Evolutionary conservation across 92 coral and sea anemone species (phyloP).

Genomic region (Blastomussa wellsi): DNA sequence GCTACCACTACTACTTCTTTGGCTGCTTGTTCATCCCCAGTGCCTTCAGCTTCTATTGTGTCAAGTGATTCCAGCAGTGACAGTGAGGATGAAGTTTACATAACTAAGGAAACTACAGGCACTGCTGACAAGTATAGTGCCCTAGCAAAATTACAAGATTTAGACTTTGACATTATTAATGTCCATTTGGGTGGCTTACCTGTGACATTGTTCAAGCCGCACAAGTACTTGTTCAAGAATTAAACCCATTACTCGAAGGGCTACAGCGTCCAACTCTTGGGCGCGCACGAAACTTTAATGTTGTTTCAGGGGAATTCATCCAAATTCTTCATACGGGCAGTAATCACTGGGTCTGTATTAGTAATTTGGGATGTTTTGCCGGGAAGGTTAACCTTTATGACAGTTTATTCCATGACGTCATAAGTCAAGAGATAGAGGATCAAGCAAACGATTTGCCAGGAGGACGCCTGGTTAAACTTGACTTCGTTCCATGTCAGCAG

Average conservation of each 20-base stretch:
- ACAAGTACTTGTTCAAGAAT: conserved; percentile 50
- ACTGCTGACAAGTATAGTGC: conserved; percentile 19
- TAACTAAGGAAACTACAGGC: conserved; percentile 36
- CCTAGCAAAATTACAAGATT: conserved; percentile 28
- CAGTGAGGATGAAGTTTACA: conserved; percentile 43
- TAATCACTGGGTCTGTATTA: conserved; percentile 62
- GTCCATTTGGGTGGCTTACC: conserved; percentile 51
- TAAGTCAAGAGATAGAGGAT: conserved; percentile 58
- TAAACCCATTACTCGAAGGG: conserved; percentile 58
- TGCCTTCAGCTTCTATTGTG: background rate
- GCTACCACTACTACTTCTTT: conserved; percentile 28
- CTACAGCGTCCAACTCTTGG: conserved; percentile 65
- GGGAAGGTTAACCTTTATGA: conserved; percentile 64
- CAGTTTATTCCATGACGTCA: conserved; percentile 63
- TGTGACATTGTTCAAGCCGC: conserved; percentile 55
- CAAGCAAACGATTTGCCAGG: conserved; percentile 54
- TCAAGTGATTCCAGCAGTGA: conserved; percentile 36
- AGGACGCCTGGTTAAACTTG: conserved; percentile 26
- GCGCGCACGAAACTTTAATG: conserved; percentile 49
- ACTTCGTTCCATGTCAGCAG: conserved; percentile 63
- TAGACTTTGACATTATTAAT: conserved; percentile 38
- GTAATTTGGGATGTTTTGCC: conserved; percentile 61
- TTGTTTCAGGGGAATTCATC: conserved; percentile 55
- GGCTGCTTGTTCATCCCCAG: background rate
- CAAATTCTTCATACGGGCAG: conserved; percentile 61